Evolutionary conservation across 2,113 vertebrate genomes (phyloP).

Genomic region (Kobus ellipsiprymnus): DNA sequence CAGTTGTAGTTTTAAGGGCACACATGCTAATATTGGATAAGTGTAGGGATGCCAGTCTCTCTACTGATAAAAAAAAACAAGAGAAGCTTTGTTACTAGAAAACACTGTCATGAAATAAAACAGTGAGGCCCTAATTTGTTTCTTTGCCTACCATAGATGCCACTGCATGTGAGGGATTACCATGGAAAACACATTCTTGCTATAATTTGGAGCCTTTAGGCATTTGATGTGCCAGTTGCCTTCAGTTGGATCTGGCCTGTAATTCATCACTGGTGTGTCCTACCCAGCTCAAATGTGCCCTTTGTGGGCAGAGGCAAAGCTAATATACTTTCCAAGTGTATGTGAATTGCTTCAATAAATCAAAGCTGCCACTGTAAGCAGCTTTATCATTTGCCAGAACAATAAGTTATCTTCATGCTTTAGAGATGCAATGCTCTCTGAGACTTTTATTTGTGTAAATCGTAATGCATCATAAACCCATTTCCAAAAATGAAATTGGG

Average conservation of each 20-base stretch:
- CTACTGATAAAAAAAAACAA: slow-evolving; percentile 3
- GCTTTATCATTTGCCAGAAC: slow-evolving; percentile 79
- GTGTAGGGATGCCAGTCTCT: neutral
- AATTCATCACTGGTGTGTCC: slow-evolving; percentile 77
- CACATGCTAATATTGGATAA: neutral
- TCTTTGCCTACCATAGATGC: slow-evolving; percentile 50
- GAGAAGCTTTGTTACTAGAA: neutral
- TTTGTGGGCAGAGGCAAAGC: slow-evolving; percentile 80
- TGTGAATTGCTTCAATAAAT: slow-evolving; percentile 86
- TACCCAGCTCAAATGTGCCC: slow-evolving; percentile 70
- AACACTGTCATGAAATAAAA: slow-evolving; percentile 26
- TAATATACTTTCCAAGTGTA: slow-evolving; percentile 83
- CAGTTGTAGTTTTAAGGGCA: neutral
- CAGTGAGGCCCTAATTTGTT: slow-evolving; percentile 64
- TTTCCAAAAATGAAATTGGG: slow-evolving; percentile 70
- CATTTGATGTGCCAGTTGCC: slow-evolving; percentile 78
- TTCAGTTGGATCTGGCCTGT: slow-evolving; percentile 73
- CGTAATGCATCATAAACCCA: slow-evolving; percentile 66
- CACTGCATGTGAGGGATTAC: slow-evolving; percentile 56
- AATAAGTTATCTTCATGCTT: slow-evolving; percentile 76
- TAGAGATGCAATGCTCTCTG: slow-evolving; percentile 48
- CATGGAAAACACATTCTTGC: slow-evolving; percentile 71
- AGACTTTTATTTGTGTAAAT: slow-evolving; percentile 77
- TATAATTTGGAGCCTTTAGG: slow-evolving; percentile 71
- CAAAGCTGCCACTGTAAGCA: slow-evolving; percentile 81